Conservation (phyloP, 2,888 invertebrate species). For the Caenorhabditis zanzibari region DNA sequence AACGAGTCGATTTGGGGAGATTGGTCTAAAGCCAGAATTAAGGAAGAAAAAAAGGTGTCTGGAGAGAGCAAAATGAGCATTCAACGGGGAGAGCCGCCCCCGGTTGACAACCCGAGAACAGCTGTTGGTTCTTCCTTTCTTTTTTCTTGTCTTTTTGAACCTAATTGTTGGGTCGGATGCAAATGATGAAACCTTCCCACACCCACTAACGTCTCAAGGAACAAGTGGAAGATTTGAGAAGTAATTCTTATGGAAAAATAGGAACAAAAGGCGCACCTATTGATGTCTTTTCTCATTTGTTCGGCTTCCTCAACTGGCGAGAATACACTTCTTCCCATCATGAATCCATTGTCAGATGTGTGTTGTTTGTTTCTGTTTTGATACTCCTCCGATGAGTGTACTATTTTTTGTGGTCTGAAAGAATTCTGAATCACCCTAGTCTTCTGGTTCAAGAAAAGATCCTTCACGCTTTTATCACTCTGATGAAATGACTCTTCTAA, state of each 20-base stretch:
- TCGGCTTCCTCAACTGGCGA: conserved; percentile 76
- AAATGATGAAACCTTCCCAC: conserved; percentile 44
- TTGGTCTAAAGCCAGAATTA: conserved; percentile 22
- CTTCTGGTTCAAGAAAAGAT: not conserved
- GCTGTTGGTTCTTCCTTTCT: conserved; percentile 16
- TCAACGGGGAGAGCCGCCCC: conserved; percentile 45
- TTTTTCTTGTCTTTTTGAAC: conserved; percentile 10
- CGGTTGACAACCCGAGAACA: conserved; percentile 25
- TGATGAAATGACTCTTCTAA: not conserved
- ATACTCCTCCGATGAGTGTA: conserved; percentile 61
- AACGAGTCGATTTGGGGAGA: not conserved
- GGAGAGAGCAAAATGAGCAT: conserved; percentile 22
- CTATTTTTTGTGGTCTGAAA: conserved; percentile 64
- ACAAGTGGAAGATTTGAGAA: not conserved
- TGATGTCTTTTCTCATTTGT: conserved; percentile 70
- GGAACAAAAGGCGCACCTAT: conserved; percentile 52
- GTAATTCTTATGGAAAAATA: not conserved
- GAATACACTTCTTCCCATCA: conserved; percentile 76
- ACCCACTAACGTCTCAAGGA: not conserved
- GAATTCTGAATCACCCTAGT: no score
- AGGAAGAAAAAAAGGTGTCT: conserved; percentile 47
- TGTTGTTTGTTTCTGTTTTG: conserved; percentile 40
- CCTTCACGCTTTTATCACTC: not conserved
- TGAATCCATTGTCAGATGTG: conserved; percentile 47
- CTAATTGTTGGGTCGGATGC: conserved; percentile 36